Evolutionary conservation across 2,113 vertebrate species (phyloP).

Genomic region (Microtus ochrogaster): DNA sequence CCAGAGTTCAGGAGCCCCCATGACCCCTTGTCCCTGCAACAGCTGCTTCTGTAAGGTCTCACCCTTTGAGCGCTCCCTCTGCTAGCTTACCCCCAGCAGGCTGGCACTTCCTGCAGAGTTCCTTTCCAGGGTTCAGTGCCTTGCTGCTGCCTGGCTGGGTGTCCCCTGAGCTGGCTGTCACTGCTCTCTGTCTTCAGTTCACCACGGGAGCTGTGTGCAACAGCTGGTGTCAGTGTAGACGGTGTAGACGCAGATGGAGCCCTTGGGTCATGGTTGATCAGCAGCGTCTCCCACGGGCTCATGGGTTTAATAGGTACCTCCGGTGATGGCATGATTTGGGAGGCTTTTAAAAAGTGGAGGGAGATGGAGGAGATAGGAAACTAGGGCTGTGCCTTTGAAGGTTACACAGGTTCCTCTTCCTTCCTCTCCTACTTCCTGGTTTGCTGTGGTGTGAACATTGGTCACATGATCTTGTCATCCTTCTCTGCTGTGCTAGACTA

Average conservation of each 20-base stretch:
- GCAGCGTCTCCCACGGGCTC: background rate
- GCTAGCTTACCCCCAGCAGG: too few relatives aligned
- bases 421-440: background rate
- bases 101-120: too few relatives aligned
- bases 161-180: accelerated
- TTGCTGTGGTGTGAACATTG: too few relatives aligned
- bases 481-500: background rate
- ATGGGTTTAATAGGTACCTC: too few relatives aligned
- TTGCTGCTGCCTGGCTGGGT: background rate
- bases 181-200: background rate
- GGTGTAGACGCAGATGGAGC: background rate
- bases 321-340: background rate
- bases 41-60: accelerated
- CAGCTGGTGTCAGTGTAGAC: background rate
- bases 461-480: background rate
- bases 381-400: background rate
- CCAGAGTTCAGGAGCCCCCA: accelerated
- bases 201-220: too few relatives aligned
- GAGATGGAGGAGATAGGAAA: too few relatives aligned
- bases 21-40: too few relatives aligned
- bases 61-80: accelerated
- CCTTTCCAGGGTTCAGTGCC: too few relatives aligned
- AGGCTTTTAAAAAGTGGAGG: background rate
- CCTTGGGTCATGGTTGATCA: background rate
- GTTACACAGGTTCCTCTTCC: too few relatives aligned